Conservation (phyloP, 2,797 vertebrate genomes). For the Microchirus variegatus region DNA sequence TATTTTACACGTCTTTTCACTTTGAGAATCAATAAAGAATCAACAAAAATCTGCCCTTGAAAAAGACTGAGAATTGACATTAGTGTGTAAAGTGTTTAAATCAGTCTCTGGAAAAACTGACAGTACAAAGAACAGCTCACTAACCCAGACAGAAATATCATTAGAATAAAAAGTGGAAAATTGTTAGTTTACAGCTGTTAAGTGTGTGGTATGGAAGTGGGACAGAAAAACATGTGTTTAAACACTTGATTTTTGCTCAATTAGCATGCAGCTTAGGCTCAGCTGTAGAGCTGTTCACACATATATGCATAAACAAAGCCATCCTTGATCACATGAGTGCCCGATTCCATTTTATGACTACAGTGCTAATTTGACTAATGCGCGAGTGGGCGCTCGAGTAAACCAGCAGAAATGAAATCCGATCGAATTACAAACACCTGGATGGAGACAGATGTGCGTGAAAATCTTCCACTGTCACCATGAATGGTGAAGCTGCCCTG, state of each 20-base stretch:
- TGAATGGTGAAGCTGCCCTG: slow-evolving; percentile 13
- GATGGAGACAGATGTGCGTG: slow-evolving; percentile 1
- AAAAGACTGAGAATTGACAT: not conserved
- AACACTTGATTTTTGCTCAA: slow-evolving; percentile 30
- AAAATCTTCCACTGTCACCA: slow-evolving; percentile 2
- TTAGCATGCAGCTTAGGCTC: slow-evolving; percentile 17
- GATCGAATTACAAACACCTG: slow-evolving; percentile 51
- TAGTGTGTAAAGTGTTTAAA: slow-evolving; percentile 2
- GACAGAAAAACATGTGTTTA: slow-evolving; percentile 21
- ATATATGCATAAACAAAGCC: slow-evolving; percentile 9
- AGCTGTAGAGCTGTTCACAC: slow-evolving; percentile 18
- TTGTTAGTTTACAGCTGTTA: slow-evolving; percentile 1
- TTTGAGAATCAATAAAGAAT: not conserved
- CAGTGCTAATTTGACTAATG: slow-evolving; percentile 53
- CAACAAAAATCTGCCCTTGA: not conserved
- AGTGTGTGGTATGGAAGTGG: slow-evolving; percentile 20
- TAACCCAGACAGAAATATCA: slow-evolving; percentile 1
- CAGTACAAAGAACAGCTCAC: slow-evolving; percentile 8
- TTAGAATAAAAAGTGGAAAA: not conserved
- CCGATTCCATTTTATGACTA: slow-evolving; percentile 36
- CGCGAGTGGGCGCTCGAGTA: slow-evolving; percentile 20
- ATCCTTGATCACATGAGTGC: slow-evolving; percentile 34
- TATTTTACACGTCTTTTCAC: not conserved
- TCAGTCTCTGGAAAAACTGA: not conserved
- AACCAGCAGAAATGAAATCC: slow-evolving; percentile 32